Conservation (phyloP, 2,113 vertebrate genomes). For the Erythrolamprus reginae region DNA sequence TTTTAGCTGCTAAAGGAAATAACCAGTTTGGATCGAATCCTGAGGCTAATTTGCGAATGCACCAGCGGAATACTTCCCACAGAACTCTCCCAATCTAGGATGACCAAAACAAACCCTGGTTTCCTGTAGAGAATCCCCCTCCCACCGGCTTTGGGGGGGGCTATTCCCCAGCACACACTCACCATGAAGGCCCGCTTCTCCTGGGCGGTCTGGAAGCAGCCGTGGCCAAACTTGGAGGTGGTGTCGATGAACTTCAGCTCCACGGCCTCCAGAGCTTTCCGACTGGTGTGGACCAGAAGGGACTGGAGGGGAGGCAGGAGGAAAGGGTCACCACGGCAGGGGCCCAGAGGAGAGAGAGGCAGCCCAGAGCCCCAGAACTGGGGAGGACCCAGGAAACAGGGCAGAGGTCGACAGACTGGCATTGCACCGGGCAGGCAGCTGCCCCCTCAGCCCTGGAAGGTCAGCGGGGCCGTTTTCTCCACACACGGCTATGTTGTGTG, state of each 20-base stretch:
- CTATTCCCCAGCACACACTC: conserved; percentile 28
- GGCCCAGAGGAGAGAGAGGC: no score
- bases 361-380: not conserved
- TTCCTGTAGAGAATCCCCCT: not conserved
- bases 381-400: not conserved
- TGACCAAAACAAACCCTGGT: not conserved
- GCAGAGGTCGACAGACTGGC: not conserved
- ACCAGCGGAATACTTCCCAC: not conserved
- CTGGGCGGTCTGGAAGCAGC: conserved; percentile 77
- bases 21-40: not conserved
- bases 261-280: conserved; percentile 63
- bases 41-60: not conserved
- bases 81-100: not conserved
- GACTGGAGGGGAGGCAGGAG: conserved; percentile 59
- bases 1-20: not conserved
- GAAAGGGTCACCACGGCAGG: no score
- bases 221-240: conserved; percentile 80
- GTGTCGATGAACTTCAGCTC: conserved; percentile 84
- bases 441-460: not conserved
- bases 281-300: conserved; percentile 70
- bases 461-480: not conserved
- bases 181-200: conserved; percentile 82
- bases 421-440: not conserved
- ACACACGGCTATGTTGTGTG: not conserved
- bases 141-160: not conserved